These are phyloP conservation scores for Sturnus vulgaris DNA, from an alignment of 2,113 vertebrate genomes.

Conservation along the genomic window DNA sequence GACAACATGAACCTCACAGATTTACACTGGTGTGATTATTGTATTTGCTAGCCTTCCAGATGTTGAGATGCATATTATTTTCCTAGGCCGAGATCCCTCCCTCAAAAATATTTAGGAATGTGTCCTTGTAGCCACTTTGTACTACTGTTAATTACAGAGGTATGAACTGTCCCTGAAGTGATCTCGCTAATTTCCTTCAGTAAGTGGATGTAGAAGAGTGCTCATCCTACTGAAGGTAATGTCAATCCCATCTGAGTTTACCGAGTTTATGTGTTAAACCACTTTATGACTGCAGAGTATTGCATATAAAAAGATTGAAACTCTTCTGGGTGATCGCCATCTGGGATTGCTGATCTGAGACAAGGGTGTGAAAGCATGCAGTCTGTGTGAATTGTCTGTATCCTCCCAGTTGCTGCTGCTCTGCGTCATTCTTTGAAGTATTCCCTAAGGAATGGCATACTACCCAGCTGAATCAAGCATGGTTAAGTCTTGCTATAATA, in stretches of 20 bases:
- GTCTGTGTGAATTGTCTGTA: conserved; percentile 41
- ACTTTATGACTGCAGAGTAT: conserved; percentile 3
- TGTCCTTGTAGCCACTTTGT: neutral
- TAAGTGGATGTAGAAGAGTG: neutral
- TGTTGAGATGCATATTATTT: neutral
- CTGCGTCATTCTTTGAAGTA: conserved; percentile 62
- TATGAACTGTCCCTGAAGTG: neutral
- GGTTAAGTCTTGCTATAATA: conserved; percentile 30
- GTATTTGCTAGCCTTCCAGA: neutral
- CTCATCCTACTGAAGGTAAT: neutral
- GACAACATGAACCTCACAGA: neutral
- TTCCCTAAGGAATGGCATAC: conserved; percentile 36
- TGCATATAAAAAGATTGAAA: conserved; percentile 17
- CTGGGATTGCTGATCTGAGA: conserved; percentile 28
- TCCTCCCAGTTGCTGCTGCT: conserved; percentile 45
- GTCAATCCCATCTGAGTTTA: conserved; percentile 16
- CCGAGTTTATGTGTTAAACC: neutral
- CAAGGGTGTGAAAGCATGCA: conserved; percentile 22
- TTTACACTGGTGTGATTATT: neutral
- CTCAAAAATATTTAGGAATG: neutral
- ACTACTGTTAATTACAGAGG: neutral
- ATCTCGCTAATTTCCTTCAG: neutral
- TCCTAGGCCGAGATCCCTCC: neutral
- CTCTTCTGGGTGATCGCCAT: conserved; percentile 11
- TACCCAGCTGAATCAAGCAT: conserved; percentile 39